phyloP scores from a whole-genome alignment of 2,797 vertebrate species.

The Artibeus lituratus region DNA sequence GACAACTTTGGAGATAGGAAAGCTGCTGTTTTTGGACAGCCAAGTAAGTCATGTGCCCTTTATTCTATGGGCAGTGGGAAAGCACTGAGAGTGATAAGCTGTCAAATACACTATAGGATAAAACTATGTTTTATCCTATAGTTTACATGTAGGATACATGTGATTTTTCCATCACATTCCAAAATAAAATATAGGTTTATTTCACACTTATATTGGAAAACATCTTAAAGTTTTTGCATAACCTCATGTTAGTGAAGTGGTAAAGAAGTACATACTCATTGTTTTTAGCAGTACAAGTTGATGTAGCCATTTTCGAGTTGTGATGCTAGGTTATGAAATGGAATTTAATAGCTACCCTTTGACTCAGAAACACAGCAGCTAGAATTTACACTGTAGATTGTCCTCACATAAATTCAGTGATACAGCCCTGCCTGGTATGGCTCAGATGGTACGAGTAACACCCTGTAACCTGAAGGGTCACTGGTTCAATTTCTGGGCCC shows the following conservation, averaged over 20 bases:
- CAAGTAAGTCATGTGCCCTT: not conserved
- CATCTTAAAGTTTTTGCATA: not conserved
- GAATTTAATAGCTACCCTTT: not conserved
- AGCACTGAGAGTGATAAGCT: not conserved
- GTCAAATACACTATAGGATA: not conserved
- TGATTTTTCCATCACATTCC: not conserved
- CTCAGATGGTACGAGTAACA: not conserved
- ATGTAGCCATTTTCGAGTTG: not conserved
- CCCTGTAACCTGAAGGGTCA: not conserved
- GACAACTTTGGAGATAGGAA: not conserved
- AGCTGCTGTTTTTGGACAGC: not conserved
- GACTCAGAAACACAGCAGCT: not conserved
- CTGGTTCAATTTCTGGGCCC: not conserved
- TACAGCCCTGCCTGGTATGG: not conserved
- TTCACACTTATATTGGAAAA: not conserved
- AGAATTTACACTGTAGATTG: not conserved
- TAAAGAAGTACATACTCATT: not conserved
- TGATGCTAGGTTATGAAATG: not conserved
- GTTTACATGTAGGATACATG: too few relatives aligned
- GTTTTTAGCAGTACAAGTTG: not conserved
- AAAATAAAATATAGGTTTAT: not conserved
- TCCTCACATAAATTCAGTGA: not conserved
- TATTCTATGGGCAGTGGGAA: not conserved
- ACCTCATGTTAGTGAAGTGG: not conserved
- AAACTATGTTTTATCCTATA: not conserved